Base-by-base conservation (phyloP, 2,888 invertebrate genomes). In the Nomada fabriciana region DNA sequence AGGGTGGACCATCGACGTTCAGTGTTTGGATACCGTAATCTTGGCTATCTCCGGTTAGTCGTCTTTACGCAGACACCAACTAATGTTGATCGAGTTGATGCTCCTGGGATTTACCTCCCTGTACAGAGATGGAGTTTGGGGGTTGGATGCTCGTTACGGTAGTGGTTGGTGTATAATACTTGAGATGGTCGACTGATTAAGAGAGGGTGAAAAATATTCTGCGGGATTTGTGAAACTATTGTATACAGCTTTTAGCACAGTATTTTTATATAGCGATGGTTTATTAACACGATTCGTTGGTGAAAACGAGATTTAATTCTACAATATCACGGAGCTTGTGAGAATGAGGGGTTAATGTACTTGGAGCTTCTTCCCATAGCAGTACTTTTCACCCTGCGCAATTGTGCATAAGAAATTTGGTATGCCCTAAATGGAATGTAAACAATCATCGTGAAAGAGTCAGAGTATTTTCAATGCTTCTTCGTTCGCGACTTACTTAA, bases 31-130 rank as follows among this genome's bases (percentile, higher is more conserved):
- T 20, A 70, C 20, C 10, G 59, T 70, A 52, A 52, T 67, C 65
- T 65, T 52, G 23, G 65, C 29, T 18, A n/a, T 65, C 29, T 65
- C 25, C n/a, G 1, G 36, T 36, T 36, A 7, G 36, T 36, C 52
- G 10, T 36, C 52, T 13, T 67, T 67, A 67, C 13, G 13, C 52
- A n/a, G 20, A 13, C 52, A 20, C 47, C 9, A 13, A 52, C 3
- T 11, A 1, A 36, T 20, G 71, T 52, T 74, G 80, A 82, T 67
- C 65, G 65, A 67, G 65, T 52, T 36, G 29, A 25, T 11, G 57
- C 50, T 52, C 29, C 52, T 52, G 29, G 20, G 29, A 25, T 67
- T 67, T 67, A 67, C 29, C 50, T 2, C 15, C 65, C 20, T 36
- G 52, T 29, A n/a, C 18, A 20, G 47, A 2, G 43, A 47, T 64